phyloP scores from a whole-genome alignment of 2,888 invertebrate species.

The Oscheius sp. region DNA sequence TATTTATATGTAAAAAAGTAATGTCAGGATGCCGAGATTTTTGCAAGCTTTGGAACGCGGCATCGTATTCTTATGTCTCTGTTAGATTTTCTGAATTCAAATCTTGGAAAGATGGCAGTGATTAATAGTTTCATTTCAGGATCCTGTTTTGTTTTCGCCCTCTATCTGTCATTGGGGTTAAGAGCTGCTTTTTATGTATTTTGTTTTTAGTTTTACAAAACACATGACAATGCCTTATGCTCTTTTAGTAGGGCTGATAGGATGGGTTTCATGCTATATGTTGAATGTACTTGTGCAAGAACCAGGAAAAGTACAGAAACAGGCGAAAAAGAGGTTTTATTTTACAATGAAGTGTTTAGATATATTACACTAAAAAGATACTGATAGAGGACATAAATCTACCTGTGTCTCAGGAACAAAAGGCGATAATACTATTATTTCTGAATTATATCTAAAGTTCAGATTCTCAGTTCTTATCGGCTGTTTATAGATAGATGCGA shows the following conservation, averaged over 20 bases:
- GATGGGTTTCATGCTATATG: not conserved
- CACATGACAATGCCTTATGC: not conserved
- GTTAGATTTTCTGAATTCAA: slow-evolving; percentile 7
- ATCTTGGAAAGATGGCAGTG: slow-evolving; percentile 22
- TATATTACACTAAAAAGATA: slow-evolving; percentile 12
- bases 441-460: not conserved
- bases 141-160: too few relatives aligned
- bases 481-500: slow-evolving; percentile 27
- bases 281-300: slow-evolving; percentile 8
- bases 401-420: slow-evolving; percentile 7
- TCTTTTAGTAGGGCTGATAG: not conserved
- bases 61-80: slow-evolving; percentile 5
- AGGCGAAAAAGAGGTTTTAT: not conserved
- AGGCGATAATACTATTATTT: not conserved
- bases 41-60: slow-evolving; percentile 6
- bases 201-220: slow-evolving; percentile 14
- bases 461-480: slow-evolving; percentile 20
- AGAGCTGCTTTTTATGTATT: not conserved
- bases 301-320: slow-evolving; percentile 22
- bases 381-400: slow-evolving; percentile 14
- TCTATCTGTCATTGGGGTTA: slow-evolving; percentile 17
- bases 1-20: not conserved
- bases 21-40: slow-evolving; percentile 8
- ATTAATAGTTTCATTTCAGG: slow-evolving; percentile 4
- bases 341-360: not conserved